Evolutionary conservation across 1,140 invertebrate species (phyloP).

Genomic region (Neodiprion fabricii): DNA sequence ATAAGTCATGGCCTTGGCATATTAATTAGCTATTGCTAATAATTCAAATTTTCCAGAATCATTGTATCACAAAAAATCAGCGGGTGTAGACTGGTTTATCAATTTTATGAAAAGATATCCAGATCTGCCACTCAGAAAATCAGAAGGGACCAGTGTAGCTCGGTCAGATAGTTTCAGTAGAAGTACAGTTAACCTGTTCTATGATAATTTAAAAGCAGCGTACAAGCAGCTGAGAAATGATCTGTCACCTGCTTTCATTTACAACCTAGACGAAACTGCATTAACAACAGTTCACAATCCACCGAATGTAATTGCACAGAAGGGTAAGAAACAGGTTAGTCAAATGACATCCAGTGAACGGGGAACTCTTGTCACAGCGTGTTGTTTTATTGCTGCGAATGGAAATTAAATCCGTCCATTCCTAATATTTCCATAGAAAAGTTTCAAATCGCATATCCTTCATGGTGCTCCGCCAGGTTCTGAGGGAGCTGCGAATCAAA

Average conservation of each 20-base stretch:
- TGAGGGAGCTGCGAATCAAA: constrained; percentile 45
- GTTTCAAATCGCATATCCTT: too few species aligned
- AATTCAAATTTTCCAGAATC: too few species aligned
- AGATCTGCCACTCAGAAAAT: constrained; percentile 49
- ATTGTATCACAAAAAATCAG: constrained; percentile 34
- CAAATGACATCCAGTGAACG: too few species aligned
- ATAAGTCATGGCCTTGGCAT: too few species aligned
- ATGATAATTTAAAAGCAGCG: constrained; percentile 28
- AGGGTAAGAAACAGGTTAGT: too few species aligned
- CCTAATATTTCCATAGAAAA: too few species aligned
- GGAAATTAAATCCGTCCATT: too few species aligned
- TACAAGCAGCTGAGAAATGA: constrained; percentile 11
- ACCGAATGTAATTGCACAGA: too few species aligned
- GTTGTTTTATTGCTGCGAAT: too few species aligned
- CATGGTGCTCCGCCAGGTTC: constrained; percentile 21
- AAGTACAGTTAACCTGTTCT: constrained; percentile 35
- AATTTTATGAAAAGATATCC: constrained; percentile 57
- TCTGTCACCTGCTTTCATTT: constrained; percentile 40
- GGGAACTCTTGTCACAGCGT: too few species aligned
- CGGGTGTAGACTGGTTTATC: constrained; percentile 58
- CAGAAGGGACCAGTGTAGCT: constrained; percentile 44
- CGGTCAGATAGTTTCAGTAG: constrained; percentile 61
- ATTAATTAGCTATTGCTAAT: too few species aligned
- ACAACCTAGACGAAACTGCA: constrained; percentile 61
- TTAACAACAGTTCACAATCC: constrained; percentile 55